Conservation (phyloP, 1,140 invertebrate genomes). For the Metopolophium dirhodum region DNA sequence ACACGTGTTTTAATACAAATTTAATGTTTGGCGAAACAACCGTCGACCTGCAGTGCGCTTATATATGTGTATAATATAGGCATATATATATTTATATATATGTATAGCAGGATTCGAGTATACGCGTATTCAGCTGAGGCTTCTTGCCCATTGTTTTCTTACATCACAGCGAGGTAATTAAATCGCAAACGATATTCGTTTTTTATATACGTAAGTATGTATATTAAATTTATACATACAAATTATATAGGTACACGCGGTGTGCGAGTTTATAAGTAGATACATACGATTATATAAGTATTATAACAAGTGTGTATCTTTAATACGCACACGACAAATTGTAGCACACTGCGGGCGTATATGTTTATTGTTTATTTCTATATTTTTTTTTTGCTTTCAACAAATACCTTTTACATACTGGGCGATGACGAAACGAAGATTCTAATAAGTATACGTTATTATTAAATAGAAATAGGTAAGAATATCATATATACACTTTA, state of each 20-base stretch:
- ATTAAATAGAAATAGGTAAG: not conserved
- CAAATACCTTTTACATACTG: not conserved
- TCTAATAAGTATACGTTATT: not conserved
- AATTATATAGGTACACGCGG: not conserved
- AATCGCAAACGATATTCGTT: not conserved
- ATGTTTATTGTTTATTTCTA: not conserved
- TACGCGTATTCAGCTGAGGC: not conserved
- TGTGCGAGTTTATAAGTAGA: not conserved
- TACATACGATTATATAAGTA: constrained; percentile 36
- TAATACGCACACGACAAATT: constrained; percentile 32
- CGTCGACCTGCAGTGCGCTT: not conserved
- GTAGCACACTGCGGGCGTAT: not conserved
- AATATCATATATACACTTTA: no score
- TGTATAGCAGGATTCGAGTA: not conserved
- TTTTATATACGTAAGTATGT: not conserved
- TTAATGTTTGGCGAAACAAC: not conserved
- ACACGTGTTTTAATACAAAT: not conserved
- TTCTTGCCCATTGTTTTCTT: not conserved
- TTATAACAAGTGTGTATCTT: not conserved
- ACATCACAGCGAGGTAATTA: constrained; percentile 7
- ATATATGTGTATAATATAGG: not conserved
- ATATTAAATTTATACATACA: not conserved
- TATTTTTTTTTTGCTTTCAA: not conserved
- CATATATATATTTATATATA: not conserved
- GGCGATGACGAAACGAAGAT: not conserved